phyloP scores from a whole-genome alignment of 1,140 invertebrate species.

The Penaeus vannamei region DNA sequence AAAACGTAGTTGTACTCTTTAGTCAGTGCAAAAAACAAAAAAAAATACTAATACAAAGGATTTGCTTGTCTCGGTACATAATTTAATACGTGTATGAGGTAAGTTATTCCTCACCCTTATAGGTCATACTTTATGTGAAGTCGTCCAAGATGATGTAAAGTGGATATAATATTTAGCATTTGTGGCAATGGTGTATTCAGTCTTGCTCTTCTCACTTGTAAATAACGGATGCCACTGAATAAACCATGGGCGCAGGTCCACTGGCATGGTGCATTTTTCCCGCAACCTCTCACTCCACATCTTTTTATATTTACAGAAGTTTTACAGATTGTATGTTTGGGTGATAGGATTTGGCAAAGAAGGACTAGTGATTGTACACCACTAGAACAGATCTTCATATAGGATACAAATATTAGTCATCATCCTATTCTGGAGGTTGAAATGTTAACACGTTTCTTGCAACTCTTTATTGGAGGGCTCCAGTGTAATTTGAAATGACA shows the following conservation, averaged over 20 bases:
- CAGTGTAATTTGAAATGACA: slow-evolving; percentile 48
- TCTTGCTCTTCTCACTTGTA: slow-evolving; percentile 66
- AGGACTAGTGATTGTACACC: slow-evolving; percentile 62
- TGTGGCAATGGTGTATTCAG: slow-evolving; percentile 66
- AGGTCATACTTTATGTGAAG: slow-evolving; percentile 64
- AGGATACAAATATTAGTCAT: slow-evolving; percentile 62
- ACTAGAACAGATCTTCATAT: slow-evolving; percentile 64
- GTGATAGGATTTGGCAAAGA: slow-evolving; percentile 63
- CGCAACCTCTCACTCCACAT: slow-evolving; percentile 61
- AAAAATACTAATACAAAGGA: slow-evolving; percentile 53
- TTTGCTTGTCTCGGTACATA: slow-evolving; percentile 58
- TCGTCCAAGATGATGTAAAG: slow-evolving; percentile 65
- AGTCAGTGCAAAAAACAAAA: slow-evolving; percentile 32
- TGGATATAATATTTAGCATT: slow-evolving; percentile 63
- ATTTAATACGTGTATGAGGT: slow-evolving; percentile 31
- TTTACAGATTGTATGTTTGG: slow-evolving; percentile 65
- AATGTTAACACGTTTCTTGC: slow-evolving; percentile 37
- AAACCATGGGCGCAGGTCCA: slow-evolving; percentile 65
- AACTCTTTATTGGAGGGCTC: slow-evolving; percentile 40
- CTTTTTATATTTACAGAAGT: slow-evolving; percentile 64
- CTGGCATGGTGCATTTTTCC: slow-evolving; percentile 65
- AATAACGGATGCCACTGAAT: slow-evolving; percentile 62
- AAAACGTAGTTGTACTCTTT: slow-evolving; percentile 56
- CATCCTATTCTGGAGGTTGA: slow-evolving; percentile 62
- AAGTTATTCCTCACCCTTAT: slow-evolving; percentile 61